Conservation (phyloP, 1,140 invertebrate species). For the Brachystomella parvula region DNA sequence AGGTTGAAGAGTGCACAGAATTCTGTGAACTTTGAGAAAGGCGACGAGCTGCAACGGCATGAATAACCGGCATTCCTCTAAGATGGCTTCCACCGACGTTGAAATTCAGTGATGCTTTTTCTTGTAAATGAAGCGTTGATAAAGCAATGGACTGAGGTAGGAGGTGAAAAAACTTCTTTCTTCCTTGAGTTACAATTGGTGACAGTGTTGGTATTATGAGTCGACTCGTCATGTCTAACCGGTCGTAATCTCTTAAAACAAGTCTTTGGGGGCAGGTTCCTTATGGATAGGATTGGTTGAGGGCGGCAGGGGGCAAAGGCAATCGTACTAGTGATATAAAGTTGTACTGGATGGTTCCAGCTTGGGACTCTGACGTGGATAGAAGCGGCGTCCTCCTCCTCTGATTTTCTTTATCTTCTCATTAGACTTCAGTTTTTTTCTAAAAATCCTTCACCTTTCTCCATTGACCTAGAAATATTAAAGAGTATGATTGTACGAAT, state of each 20-base stretch:
- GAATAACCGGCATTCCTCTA: slow-evolving; percentile 30
- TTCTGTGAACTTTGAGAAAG: slow-evolving; percentile 13
- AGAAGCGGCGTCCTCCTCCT: no score
- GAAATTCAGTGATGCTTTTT: background rate
- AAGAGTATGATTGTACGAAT: no score
- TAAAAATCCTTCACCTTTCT: no score
- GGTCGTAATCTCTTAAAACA: background rate
- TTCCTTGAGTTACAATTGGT: background rate
- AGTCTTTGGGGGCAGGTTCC: background rate
- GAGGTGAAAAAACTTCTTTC: slow-evolving; percentile 10
- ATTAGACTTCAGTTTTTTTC: no score
- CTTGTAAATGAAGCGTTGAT: background rate
- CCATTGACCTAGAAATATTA: no score
- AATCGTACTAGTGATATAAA: no score
- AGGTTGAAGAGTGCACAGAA: background rate
- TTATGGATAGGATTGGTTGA: background rate
- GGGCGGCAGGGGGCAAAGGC: no score
- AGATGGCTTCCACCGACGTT: slow-evolving; percentile 8
- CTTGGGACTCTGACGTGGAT: no score
- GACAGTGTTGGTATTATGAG: background rate
- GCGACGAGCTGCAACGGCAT: slow-evolving; percentile 27
- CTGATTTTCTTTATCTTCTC: no score
- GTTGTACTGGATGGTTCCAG: no score
- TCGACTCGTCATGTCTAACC: slow-evolving; percentile 1
- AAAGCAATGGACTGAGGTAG: background rate